Percentiles rank a stretch among this genome's conserved stretches.
phyloP scores from a whole-genome alignment of 2,888 invertebrate genomes.

The Urechis unicinctus region DNA sequence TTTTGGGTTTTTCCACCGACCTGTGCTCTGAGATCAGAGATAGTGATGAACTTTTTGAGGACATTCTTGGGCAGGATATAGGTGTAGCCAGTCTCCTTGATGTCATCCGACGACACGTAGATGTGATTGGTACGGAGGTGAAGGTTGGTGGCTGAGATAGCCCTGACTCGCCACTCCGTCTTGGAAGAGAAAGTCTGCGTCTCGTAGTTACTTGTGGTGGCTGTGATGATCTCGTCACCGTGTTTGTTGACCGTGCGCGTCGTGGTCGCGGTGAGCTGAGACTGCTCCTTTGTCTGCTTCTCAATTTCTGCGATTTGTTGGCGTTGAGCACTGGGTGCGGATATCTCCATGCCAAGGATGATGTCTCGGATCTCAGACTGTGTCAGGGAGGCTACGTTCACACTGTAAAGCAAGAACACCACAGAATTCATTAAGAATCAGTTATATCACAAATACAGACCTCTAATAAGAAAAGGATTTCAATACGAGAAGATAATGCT shows the following conservation, averaged over 20 bases:
- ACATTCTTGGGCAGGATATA: conserved; percentile 80
- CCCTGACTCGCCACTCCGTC: conserved; percentile 96
- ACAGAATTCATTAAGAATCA: conserved; percentile 1
- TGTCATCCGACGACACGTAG: conserved; percentile 97
- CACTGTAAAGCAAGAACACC: conserved; percentile 55
- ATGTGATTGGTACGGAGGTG: conserved; percentile 98
- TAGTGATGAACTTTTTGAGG: conserved; percentile 97
- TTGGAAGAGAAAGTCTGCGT: conserved; percentile 94
- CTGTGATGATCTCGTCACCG: conserved; percentile 98
- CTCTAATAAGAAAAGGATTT: background rate
- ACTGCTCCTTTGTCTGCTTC: conserved; percentile 98
- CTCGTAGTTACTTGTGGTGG: conserved; percentile 98
- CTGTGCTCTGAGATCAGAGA: conserved; percentile 94
- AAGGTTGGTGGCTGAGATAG: conserved; percentile 95
- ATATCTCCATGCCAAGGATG: conserved; percentile 99
- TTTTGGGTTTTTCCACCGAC: too few species aligned
- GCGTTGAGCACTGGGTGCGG: conserved; percentile 95
- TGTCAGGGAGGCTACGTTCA: conserved; percentile 96
- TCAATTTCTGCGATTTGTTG: conserved; percentile 99
- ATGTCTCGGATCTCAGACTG: conserved; percentile 99
- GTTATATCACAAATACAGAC: background rate
- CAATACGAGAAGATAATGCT: too few species aligned
- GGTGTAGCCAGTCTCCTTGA: conserved; percentile 98
- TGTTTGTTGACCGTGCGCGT: conserved; percentile 98
- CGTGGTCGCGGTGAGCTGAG: conserved; percentile 93